Evolutionary conservation across 2,797 vertebrate species (phyloP).

Genomic region (Acestrorhynchus altus): DNA sequence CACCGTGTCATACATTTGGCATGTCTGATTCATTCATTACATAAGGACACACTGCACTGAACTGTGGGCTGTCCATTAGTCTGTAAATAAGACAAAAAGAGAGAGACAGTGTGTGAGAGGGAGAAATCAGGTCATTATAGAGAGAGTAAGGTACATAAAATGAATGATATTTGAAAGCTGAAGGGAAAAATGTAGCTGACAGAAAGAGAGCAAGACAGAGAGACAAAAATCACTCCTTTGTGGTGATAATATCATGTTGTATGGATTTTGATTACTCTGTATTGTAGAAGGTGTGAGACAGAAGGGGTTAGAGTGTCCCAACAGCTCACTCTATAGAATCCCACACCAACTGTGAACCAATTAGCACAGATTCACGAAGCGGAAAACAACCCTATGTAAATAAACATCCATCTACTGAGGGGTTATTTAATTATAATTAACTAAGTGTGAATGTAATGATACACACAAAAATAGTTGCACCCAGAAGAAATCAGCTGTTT

Average conservation of each 20-base stretch:
- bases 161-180: background rate
- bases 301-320: constrained; percentile 6
- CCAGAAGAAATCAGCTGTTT: too few species aligned
- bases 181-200: constrained; percentile 1
- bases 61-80: constrained; percentile 11
- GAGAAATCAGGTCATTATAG: constrained; percentile 40
- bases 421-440: too few species aligned
- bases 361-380: background rate
- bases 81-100: background rate
- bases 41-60: constrained; percentile 37
- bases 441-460: too few species aligned
- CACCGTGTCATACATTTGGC: constrained; percentile 12
- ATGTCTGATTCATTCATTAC: constrained; percentile 49
- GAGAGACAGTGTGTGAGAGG: constrained; percentile 19
- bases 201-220: background rate
- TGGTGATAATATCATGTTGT: constrained; percentile 32
- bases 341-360: background rate
- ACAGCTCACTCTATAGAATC: background rate
- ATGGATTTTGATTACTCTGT: constrained; percentile 44
- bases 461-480: too few species aligned
- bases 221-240: constrained; percentile 23
- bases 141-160: constrained; percentile 11
- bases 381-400: background rate
- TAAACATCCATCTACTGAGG: too few species aligned
- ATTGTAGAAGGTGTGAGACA: constrained; percentile 27